Conservation (phyloP, 2,113 vertebrate species). For the Empidonax alnorum region DNA sequence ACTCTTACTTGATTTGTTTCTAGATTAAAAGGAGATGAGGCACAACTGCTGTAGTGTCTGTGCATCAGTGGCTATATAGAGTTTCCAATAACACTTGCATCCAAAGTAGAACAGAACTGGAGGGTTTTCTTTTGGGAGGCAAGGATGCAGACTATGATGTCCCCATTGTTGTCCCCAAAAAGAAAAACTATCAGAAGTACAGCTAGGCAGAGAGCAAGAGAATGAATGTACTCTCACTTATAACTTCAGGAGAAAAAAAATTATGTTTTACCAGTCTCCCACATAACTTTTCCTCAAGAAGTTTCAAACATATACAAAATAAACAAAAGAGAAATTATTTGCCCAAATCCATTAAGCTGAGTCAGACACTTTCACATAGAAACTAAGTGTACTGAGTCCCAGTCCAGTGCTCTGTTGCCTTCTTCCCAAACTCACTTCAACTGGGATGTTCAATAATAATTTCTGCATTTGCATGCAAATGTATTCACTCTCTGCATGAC, state of each 20-base stretch:
- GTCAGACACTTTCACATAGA: not conserved
- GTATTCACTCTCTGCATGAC: not conserved
- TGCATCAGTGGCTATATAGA: not conserved
- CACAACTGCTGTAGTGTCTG: not conserved
- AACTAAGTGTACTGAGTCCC: not conserved
- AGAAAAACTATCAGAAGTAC: not conserved
- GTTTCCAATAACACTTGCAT: not conserved
- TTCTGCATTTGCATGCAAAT: not conserved
- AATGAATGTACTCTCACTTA: not conserved
- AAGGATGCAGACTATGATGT: not conserved
- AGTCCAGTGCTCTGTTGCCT: not conserved
- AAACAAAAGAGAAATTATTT: not conserved
- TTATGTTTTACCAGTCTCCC: not conserved
- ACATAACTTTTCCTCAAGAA: not conserved
- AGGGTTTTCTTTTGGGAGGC: not conserved
- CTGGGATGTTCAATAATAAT: not conserved
- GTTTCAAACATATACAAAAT: not conserved
- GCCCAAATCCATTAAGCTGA: not conserved
- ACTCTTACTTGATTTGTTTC: not conserved
- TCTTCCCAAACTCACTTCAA: not conserved
- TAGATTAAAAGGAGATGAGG: not conserved
- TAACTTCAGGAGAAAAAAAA: not conserved
- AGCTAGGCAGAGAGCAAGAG: not conserved
- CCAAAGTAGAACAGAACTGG: not conserved
- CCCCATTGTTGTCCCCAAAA: not conserved